Conservation (phyloP, 1,140 invertebrate genomes). For the Lucilia cuprina region DNA sequence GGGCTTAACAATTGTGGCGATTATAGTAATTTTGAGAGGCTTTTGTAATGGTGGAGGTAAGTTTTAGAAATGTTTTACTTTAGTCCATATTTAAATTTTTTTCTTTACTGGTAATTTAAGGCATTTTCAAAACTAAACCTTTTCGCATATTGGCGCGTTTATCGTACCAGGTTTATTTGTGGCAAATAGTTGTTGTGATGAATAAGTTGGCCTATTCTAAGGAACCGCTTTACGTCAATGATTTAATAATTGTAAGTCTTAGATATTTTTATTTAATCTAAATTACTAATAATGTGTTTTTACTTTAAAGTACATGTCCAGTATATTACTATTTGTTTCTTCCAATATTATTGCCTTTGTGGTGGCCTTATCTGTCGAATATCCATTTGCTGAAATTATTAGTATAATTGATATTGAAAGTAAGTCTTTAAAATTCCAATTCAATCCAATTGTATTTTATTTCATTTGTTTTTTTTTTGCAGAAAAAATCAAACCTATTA, state of each 20-base stretch:
- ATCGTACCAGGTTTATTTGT: conserved; percentile 16
- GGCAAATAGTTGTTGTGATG: neutral
- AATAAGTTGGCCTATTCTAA: neutral
- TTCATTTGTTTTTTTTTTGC: neutral
- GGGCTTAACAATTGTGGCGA: neutral
- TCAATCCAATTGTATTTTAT: neutral
- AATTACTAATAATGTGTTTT: neutral
- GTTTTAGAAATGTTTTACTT: neutral
- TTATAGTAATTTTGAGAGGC: neutral
- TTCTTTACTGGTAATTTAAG: neutral
- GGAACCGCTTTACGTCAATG: neutral
- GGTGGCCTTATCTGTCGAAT: neutral
- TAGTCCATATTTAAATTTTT: neutral
- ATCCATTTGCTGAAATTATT: conserved; percentile 14
- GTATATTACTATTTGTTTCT: neutral
- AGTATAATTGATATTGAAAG: conserved; percentile 6
- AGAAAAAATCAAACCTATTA: neutral
- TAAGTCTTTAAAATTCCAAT: neutral
- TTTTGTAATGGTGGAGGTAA: neutral
- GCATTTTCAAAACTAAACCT: neutral
- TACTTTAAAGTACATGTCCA: neutral
- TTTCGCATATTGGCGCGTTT: neutral
- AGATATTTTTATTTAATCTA: neutral
- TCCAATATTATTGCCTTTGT: neutral
- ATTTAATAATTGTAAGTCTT: neutral